Base-by-base conservation (phyloP, 2,113 vertebrate species). In the Albula glossodonta region DNA sequence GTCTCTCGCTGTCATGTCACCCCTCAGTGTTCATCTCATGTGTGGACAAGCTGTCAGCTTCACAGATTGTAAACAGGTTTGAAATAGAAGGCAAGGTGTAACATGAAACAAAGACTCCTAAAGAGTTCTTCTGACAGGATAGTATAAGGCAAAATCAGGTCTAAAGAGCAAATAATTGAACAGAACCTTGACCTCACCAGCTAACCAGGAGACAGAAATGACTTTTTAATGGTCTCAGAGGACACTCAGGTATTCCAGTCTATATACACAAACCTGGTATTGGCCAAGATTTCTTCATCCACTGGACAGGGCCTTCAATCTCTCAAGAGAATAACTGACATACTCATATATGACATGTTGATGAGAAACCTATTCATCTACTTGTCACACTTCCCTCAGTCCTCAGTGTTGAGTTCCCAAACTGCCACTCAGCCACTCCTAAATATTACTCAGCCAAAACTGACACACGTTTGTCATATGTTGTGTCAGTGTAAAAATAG, bases 341-440 rank as follows among this genome's bases (percentile, higher is more conserved):
- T 31, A 74, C 31, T 25, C 70, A 9, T 4, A 74, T 31, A 63
- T 74, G 80, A 57, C 22, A 11, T 81, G 86, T 84, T 81, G 87
- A 85, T 81, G 10, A 82, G 22, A 83, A 87, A 82, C 52, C 13
- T 31, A 41, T 48, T 70, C 22, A 52, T n/a, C 51, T 22, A 48
- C 82, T 85, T 85, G 78, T 66, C 89, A 88, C 86, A 77, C 66
- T 81, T 80, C 84, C 84, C 80, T 49, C 81, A 83, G 41, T 87
- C 22, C 82, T 79, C 41, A 49, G 50, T 9, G 51, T 57, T 12
- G 5, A 25, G 56, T 78, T 87, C 12, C 74, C 49, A 41, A 8
- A 88, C 66, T 53, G 85, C 60, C 63, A 66, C 9, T 41, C 22
- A 88, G 81, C 41, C 22, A 77, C 60, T 85, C 53, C 13, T 1